A percentile compares a stretch with the other conserved stretches of the same genome.
Evolutionary conservation across 2,797 vertebrate species (phyloP).

Genomic region (Lycodopsis pacificus): DNA sequence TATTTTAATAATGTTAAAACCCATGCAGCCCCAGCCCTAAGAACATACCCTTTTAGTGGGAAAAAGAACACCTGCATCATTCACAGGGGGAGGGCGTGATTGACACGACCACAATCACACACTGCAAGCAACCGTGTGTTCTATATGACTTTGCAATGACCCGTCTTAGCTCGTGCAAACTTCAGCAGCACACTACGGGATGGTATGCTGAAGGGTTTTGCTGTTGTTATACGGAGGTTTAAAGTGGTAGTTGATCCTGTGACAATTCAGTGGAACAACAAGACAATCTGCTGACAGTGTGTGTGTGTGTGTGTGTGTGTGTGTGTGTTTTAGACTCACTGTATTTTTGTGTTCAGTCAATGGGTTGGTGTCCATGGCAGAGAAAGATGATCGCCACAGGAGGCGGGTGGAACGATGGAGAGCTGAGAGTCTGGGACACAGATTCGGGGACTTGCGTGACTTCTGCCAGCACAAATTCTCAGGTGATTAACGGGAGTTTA

Average conservation of each 20-base stretch:
- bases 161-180: not conserved
- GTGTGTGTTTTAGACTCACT: not conserved
- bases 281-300: not conserved
- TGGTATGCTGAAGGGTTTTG: not conserved
- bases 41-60: not conserved
- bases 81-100: not conserved
- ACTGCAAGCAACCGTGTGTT: not conserved
- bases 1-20: too few relatives aligned
- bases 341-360: conserved; percentile 70
- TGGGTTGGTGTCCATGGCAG: conserved; percentile 89
- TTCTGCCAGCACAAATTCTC: conserved; percentile 80
- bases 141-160: not conserved
- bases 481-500: conserved; percentile 76
- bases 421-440: conserved; percentile 84
- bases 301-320: not conserved
- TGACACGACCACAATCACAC: not conserved
- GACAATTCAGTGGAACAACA: not conserved
- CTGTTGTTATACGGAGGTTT: not conserved
- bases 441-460: conserved; percentile 74
- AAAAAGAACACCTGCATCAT: not conserved
- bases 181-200: not conserved
- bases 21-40: too few relatives aligned
- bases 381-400: conserved; percentile 80
- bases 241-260: not conserved
- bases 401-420: conserved; percentile 85